These are phyloP conservation scores for Ophion obscuratus DNA, from an alignment of 2,888 invertebrate genomes.

Conservation along the genomic window DNA sequence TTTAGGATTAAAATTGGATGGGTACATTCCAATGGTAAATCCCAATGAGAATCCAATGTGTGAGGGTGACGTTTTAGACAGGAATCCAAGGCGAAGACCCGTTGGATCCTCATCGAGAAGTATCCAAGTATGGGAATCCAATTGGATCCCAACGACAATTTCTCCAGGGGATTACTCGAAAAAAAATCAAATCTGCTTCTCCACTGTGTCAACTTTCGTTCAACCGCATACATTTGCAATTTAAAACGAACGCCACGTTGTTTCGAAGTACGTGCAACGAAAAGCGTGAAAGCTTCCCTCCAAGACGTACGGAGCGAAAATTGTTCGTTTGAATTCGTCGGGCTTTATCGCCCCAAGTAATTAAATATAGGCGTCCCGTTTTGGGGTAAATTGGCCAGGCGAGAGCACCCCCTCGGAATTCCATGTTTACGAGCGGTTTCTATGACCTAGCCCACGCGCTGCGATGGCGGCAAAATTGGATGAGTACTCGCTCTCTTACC, in stretches of 20 bases:
- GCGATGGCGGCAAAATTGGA: slow-evolving; percentile 16
- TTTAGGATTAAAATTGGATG: too few relatives aligned
- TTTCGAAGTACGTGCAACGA: neutral
- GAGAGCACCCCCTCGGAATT: neutral
- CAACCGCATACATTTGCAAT: neutral
- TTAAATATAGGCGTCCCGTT: neutral
- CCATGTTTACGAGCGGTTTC: slow-evolving; percentile 30
- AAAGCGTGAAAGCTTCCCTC: neutral
- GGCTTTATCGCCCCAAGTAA: neutral
- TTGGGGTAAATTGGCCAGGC: neutral
- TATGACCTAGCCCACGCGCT: slow-evolving; percentile 47
- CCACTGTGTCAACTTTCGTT: neutral
- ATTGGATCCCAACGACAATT: too few relatives aligned
- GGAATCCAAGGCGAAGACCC: too few relatives aligned
- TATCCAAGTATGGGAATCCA: too few relatives aligned
- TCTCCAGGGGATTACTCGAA: too few relatives aligned
- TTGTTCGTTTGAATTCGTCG: too few relatives aligned
- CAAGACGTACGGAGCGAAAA: neutral
- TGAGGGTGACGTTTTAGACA: too few relatives aligned
- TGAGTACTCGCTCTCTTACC: neutral
- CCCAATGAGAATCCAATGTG: too few relatives aligned
- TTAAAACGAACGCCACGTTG: neutral
- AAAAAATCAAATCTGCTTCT: neutral
- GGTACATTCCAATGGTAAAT: too few relatives aligned
- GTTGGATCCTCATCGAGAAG: too few relatives aligned